These are phyloP conservation scores for Lagenorhynchus albirostris DNA, from an alignment of 2,113 vertebrate species.

Conservation along the genomic window DNA sequence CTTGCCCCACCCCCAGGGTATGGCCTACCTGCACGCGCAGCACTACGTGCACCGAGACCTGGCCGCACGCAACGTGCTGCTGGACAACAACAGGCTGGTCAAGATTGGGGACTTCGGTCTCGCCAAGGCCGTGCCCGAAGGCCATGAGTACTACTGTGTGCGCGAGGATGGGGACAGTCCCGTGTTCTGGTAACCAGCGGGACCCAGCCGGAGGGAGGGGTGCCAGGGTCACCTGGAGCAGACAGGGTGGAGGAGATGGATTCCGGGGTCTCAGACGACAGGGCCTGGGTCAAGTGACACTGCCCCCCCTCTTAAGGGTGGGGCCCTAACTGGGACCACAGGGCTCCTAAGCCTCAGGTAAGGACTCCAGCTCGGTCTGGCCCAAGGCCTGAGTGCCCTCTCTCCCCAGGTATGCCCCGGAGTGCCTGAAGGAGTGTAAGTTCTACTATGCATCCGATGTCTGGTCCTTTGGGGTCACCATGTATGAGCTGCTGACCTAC, in stretches of 20 bases:
- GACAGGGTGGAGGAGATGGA: background rate
- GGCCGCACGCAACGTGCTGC: slow-evolving; percentile 92
- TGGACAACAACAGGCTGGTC: slow-evolving; percentile 90
- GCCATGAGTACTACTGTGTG: slow-evolving; percentile 90
- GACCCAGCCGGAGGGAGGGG: background rate
- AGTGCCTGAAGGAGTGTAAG: slow-evolving; percentile 93
- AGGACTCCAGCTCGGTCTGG: background rate
- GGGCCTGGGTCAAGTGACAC: background rate
- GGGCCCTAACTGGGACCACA: background rate
- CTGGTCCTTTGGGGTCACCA: slow-evolving; percentile 95
- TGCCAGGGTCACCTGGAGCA: background rate
- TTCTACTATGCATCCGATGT: slow-evolving; percentile 94
- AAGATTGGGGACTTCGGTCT: slow-evolving; percentile 96
- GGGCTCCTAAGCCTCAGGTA: no score
- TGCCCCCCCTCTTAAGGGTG: no score
- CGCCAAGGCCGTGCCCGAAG: slow-evolving; percentile 93
- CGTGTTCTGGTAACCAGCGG: slow-evolving; percentile 89
- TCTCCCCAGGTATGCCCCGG: slow-evolving; percentile 90
- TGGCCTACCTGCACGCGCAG: slow-evolving; percentile 92
- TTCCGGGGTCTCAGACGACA: background rate
- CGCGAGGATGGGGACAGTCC: slow-evolving; percentile 93
- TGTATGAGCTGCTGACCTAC: slow-evolving; percentile 93
- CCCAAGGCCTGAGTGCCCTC: background rate
- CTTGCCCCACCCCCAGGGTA: slow-evolving; percentile 83
- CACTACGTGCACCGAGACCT: slow-evolving; percentile 94